phyloP scores from a whole-genome alignment of 2,797 vertebrate species.

The Esox masquinongy region DNA sequence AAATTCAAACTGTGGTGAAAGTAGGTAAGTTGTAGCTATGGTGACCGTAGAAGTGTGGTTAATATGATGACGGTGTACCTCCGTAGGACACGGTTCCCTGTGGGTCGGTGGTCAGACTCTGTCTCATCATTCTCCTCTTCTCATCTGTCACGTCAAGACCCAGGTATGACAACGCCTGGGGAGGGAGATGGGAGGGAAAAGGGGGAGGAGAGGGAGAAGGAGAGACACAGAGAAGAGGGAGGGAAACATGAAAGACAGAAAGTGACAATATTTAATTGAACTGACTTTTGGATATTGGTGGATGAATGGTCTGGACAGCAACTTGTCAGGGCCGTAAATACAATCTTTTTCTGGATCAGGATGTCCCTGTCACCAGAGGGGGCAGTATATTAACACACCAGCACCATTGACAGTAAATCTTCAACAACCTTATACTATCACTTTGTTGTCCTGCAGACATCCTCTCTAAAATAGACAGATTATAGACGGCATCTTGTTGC shows the following conservation, averaged over 20 bases:
- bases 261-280: background rate
- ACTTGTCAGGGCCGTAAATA: background rate
- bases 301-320: background rate
- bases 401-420: background rate
- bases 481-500: background rate
- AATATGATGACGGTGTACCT: slow-evolving; percentile 66
- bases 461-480: background rate
- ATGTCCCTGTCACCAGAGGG: background rate
- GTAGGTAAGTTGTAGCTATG: slow-evolving; percentile 3
- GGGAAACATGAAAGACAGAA: background rate
- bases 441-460: background rate
- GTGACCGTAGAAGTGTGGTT: background rate
- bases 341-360: background rate
- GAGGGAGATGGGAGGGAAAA: background rate
- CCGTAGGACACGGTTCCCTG: slow-evolving; percentile 89
- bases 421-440: background rate
- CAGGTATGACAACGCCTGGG: slow-evolving; percentile 84
- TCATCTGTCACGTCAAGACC: slow-evolving; percentile 85
- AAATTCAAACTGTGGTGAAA: background rate
- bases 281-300: no score
- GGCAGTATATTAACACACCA: slow-evolving; percentile 10
- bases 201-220: background rate
- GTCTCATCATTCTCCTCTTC: slow-evolving; percentile 77
- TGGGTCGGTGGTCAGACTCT: slow-evolving; percentile 80
- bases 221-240: background rate